Base-by-base conservation (phyloP, 2,797 vertebrate species). In the Liparis tanakae region DNA sequence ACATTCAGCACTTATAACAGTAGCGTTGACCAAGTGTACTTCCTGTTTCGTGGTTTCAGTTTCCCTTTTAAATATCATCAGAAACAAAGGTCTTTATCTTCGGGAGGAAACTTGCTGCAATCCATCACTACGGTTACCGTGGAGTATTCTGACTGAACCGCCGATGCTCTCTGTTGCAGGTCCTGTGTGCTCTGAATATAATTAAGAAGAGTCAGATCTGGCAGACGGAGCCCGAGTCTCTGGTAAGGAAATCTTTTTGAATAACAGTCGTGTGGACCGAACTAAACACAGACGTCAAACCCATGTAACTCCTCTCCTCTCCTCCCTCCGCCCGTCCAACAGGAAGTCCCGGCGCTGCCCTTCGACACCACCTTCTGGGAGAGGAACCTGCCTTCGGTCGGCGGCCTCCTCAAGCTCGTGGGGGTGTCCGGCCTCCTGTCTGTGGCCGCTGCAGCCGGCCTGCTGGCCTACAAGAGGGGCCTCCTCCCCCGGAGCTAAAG, bases 311-410 rank as follows among this genome's bases (percentile, higher is more conserved):
- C 0, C 34, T 14, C 15, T 18, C 8, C 3, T 8, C 4, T 17
- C 20, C 25, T 33, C 7, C n/a, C n/a, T 20, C 41, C 57, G 20
- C 9, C 20, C 34, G 44, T 46, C 14, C 44, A 18, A 51, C 91
- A 99, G 98, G 97, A 99, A 50, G 93, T 99, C 30, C 96, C 96
- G 13, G 92, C 93, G 0, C 70, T 74, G 30, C 96, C 96, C 3
- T 96, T 98, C 76, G 90, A 86, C 74, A 94, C 91, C 62, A 96
- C 94, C 50, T 99, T 99, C 90, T 96, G 95, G 96, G 97, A 99
- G 92, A 96, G 96, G 82, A 95, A 98, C 70, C 62, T 97, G 87
- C 98, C 98, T 0, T 99, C 98, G 0, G 95, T 98, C 4, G 92
- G 95, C 0, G 97, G 96, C 37, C 89, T 98, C 76, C 66, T 99